Base-by-base conservation (phyloP, 2,888 invertebrate species). In the Anagyrus pseudococci region DNA sequence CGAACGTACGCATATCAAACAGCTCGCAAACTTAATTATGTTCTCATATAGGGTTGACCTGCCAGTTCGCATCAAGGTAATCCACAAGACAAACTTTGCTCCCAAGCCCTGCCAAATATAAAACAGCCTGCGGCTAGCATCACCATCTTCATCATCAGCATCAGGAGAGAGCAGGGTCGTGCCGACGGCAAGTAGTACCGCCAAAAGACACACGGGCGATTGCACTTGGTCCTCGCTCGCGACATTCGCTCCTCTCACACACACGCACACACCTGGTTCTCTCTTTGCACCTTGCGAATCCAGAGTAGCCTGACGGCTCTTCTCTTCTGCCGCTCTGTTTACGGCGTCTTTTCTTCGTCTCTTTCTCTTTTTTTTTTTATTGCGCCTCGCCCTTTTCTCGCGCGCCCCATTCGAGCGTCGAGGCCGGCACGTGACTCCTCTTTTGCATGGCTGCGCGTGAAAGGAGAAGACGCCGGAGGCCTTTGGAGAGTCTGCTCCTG, bases 211-310 rank as follows among this genome's bases (percentile, higher is more conserved):
- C 33, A 15, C 33, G 33, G 13, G 33, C 8, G 65, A 64, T 59
- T 58, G 50, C 61, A 69, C 64, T 37, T 15, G 10, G 33, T 13
- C 15, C 33, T 37, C 8, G 4, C 15, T 37, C 2, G 3, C 33
- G 62, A 64, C 65, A 67, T 67, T 55, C 67, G 67, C n/a, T n/a
- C n/a, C n/a, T n/a, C n/a, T n/a, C 53, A 37, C 48, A 65, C 67
- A 63, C 50, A 66, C 50, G 57, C 62, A 62, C 66, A 67, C 74
- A 74, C 72, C 73, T 73, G 73, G 46, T 46, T 72, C 33, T 37
- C 33, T 71, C 66, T 67, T 69, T 74, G 72, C 75, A 75, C 75
- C 74, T 76, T 73, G 74, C 73, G 70, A 70, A 69, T 71, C 71
- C 70, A 20, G 44, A 44, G 22, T 13, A 23, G 1, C 46, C 47